phyloP scores from a whole-genome alignment of 2,888 invertebrate genomes.

The Aradus depressus region DNA sequence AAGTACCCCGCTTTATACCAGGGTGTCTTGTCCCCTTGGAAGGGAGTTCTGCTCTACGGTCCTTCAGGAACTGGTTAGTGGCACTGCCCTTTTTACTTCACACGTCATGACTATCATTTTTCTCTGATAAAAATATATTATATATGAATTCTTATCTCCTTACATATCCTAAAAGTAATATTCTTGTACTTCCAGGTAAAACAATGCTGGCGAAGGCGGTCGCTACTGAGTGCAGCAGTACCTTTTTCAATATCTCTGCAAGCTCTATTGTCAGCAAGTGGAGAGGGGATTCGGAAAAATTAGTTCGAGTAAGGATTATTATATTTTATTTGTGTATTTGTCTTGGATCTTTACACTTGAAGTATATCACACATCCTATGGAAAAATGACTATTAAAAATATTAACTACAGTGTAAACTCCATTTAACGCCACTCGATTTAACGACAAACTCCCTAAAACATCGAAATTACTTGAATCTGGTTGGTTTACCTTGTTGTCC shows the following conservation, averaged over 20 bases:
- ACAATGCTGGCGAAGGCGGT: conserved; percentile 81
- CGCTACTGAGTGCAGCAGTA: conserved; percentile 63
- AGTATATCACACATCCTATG: too few species aligned
- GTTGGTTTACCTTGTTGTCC: too few species aligned
- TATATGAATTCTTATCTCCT: not conserved
- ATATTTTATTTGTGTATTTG: too few species aligned
- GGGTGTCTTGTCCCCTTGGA: conserved; percentile 67
- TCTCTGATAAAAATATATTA: not conserved
- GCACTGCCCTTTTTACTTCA: not conserved
- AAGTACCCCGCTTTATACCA: conserved; percentile 61
- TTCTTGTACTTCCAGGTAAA: conserved; percentile 48
- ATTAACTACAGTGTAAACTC: too few species aligned
- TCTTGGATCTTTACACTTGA: too few species aligned
- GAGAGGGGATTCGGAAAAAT: conserved; percentile 92
- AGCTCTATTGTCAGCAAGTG: conserved; percentile 89
- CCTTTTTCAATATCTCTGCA: conserved; percentile 84
- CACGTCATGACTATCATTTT: too few species aligned
- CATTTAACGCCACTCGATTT: too few species aligned
- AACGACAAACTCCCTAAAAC: too few species aligned
- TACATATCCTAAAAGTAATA: not conserved
- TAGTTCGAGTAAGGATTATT: conserved; percentile 55
- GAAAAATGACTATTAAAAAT: too few species aligned
- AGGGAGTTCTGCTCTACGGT: conserved; percentile 62
- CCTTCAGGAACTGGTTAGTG: conserved; percentile 64
- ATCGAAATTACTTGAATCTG: too few species aligned